Evolutionary conservation across 92 coral and sea anemone species (phyloP), one percentile per base, ranked within the genome.

Genomic region (Palythoa grandis): DNA sequence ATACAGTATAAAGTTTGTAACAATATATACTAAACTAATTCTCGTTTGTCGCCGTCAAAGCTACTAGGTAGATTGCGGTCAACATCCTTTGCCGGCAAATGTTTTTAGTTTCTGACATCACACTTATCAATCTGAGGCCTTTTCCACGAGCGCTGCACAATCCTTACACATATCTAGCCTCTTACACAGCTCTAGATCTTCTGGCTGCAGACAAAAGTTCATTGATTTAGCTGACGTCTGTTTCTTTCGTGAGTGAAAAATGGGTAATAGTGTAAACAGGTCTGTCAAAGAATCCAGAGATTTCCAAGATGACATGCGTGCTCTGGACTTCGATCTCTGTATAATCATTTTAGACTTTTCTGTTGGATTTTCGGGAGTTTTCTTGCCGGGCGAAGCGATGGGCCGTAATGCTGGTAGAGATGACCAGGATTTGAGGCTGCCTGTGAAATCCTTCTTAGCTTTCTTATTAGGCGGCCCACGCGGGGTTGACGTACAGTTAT

Each of bases 161-260:
- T 80, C 85, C 15, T 24, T 48, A 53, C 85, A 80, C 85, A 80
- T 80, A 48, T 80, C 85, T 13, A 80, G 14, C 29, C 74, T 80
- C 15, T 12, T 65, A 24, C 85, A 80, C 60, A 80, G 25, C 40
- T 80, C 74, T 29, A 65, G 3, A 16, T 80, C 85, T 15, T 80
- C 74, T 8, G 43, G 85, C 24, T 58, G 74, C 56, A 80, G 70
- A 25, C 58, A 39, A 47, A 79, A 63, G 11, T 69, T 79, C 35
- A 12, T 12, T 6, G 56, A 25, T 53, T 80, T 66, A 0, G 58
- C 10, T 5, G 61, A 5, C 3, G 73, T 8, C 29, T 50, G 47
- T 20, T 39, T 39, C 39, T 4, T 80, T 1, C 16, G 20, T 11
- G 50, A 56, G 4, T 43, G 85, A 23, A 54, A 14, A 3, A 6